Evolutionary conservation across 2,113 vertebrate genomes (phyloP).

Genomic region (Podarcis raffonei): DNA sequence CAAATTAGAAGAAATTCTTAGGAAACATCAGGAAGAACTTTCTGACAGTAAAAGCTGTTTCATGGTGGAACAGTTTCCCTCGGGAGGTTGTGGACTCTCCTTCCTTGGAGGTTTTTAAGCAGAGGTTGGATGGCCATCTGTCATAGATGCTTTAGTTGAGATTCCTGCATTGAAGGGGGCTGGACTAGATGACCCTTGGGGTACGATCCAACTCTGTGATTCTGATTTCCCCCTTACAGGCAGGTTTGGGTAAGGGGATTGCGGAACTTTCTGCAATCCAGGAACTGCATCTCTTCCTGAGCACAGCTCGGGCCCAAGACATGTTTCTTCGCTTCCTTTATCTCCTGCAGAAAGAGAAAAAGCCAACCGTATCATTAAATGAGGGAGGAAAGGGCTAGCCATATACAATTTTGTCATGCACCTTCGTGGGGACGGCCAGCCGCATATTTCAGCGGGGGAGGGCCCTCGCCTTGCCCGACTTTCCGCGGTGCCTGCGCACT

Average conservation of each 20-base stretch:
- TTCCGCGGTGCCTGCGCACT: background rate
- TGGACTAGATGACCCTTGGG: no score
- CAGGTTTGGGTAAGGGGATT: background rate
- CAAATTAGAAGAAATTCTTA: no score
- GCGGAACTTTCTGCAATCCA: constrained; percentile 24
- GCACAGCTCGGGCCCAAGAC: background rate
- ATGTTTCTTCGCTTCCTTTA: constrained; percentile 25
- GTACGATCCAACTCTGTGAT: no score
- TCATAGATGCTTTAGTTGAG: no score
- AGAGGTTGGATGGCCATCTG: no score
- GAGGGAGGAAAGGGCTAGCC: constrained; percentile 15
- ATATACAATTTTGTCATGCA: constrained; percentile 4
- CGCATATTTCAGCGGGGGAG: constrained; percentile 8
- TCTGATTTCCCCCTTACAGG: no score
- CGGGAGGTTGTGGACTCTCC: no score
- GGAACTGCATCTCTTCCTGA: constrained; percentile 1
- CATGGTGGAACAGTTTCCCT: no score
- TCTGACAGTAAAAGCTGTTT: no score
- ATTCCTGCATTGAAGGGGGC: no score
- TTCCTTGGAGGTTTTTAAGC: no score
- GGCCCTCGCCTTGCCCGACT: background rate
- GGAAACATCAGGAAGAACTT: no score
- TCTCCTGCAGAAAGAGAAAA: background rate
- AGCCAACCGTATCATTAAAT: background rate
- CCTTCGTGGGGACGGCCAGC: background rate